Conservation (phyloP, 2,888 invertebrate genomes). For the Drosophila mayaguana region DNA sequence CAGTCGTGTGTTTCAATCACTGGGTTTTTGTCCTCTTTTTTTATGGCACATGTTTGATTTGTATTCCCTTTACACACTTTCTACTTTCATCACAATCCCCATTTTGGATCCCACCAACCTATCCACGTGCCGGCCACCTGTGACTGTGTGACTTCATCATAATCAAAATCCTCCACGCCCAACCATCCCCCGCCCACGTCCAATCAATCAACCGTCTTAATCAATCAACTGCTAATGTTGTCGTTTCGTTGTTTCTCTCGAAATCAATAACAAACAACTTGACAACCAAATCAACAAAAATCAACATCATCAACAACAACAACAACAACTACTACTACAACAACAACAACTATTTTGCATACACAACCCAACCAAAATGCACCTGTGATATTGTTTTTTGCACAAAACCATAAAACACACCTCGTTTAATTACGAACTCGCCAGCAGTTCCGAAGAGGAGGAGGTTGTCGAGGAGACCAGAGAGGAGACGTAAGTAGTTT, state of each 20-base stretch:
- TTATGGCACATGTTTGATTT: constrained; percentile 69
- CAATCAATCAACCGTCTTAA: constrained; percentile 33
- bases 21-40: constrained; percentile 15
- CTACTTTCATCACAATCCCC: constrained; percentile 49
- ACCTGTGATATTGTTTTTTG: constrained; percentile 62
- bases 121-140: constrained; percentile 19
- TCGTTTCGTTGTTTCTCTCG: constrained; percentile 68
- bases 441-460: constrained; percentile 85
- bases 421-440: constrained; percentile 75
- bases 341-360: constrained; percentile 45
- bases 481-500: constrained; percentile 85
- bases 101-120: constrained; percentile 15
- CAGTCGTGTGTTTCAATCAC: constrained; percentile 14
- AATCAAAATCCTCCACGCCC: background rate
- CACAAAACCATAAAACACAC: constrained; percentile 50
- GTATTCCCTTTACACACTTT: constrained; percentile 65
- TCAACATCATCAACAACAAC: constrained; percentile 13
- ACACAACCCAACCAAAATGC: constrained; percentile 45
- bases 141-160: constrained; percentile 23
- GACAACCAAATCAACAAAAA: constrained; percentile 35
- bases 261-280: constrained; percentile 56
- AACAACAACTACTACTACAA: constrained; percentile 28
- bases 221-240: constrained; percentile 70
- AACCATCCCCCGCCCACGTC: background rate
- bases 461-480: constrained; percentile 85